A percentile compares a stretch with the other conserved stretches of the same genome.
These are phyloP conservation scores for Equus quagga DNA, from an alignment of 2,113 vertebrate species.

Conservation along the genomic window DNA sequence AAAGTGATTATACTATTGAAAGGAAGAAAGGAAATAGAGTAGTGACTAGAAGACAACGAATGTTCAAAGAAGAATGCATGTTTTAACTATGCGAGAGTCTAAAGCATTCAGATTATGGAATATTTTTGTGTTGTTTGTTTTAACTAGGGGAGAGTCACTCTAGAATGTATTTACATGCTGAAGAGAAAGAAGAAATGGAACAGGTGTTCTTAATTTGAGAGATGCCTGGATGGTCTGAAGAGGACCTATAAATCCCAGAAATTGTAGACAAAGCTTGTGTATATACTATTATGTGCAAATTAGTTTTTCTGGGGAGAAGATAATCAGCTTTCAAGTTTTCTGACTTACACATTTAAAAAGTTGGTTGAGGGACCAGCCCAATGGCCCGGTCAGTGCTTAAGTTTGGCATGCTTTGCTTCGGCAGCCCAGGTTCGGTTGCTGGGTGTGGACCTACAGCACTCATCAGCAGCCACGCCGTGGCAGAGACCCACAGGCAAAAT, in stretches of 20 bases:
- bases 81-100: background rate
- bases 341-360: background rate
- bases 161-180: background rate
- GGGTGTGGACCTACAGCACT: too few relatives aligned
- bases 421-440: too few relatives aligned
- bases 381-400: too few relatives aligned
- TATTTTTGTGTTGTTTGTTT: background rate
- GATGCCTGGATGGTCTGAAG: background rate
- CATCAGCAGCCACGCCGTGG: too few relatives aligned
- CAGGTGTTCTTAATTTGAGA: background rate
- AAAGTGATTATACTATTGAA: background rate
- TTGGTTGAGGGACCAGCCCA: background rate
- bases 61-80: background rate
- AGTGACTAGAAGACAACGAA: background rate
- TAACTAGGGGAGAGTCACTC: background rate
- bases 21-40: background rate
- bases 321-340: background rate
- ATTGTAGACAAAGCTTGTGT: background rate
- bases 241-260: background rate
- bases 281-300: background rate
- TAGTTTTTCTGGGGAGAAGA: background rate
- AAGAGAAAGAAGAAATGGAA: background rate
- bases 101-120: background rate
- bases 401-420: too few relatives aligned
- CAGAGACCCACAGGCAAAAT: too few relatives aligned